Base-by-base conservation (phyloP, 2,888 invertebrate genomes). In the Maniola hyperantus region DNA sequence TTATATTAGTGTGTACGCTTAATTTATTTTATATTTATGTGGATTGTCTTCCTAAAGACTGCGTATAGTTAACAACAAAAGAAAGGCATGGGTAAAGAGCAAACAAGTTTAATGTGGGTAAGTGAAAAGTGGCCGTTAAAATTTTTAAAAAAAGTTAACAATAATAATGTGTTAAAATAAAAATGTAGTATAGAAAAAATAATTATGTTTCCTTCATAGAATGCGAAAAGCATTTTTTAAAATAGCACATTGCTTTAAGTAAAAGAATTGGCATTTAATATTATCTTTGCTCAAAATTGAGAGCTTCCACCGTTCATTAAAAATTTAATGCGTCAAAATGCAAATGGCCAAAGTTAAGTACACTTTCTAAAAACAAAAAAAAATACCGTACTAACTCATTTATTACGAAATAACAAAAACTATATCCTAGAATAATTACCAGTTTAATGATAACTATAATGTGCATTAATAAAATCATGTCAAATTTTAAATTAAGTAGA, bases 281-380 rank as follows among this genome's bases (percentile, higher is more conserved):
- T 69, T 72, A 69, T 73, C 75, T 78, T 88, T 88, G 88, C 88
- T 88, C 88, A 88, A 86, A 62, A 77, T 79, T 80, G 74, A 82
- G 84, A 87, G 84, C 88, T 88, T 88, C 88, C 88, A 79, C 73
- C 67, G 42, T 66, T 69, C 64, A 66, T 60, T 66, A 48, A 58
- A 63, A 64, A 64, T 69, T 65, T 62, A 54, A 65, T 73, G 68
- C 68, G 69, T 67, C 67, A 53, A 68, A 66, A 54, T 63, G 62
- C 51, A 63, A 65, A 60, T 61, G 62, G 66, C 68, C 68, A 68
- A 71, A 66, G 34, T 59, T 63, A 68, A 50, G 48, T 61, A 50
- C 46, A 65, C 34, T 67, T 44, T 57, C 58, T 34, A 20, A 67
- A 66, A 67, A 64, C 34, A 6, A 36, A 53, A 57, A 69, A 63